Evolutionary conservation across 1,140 invertebrate species (phyloP), one percentile per base, ranked within the genome.

Genomic region (Drosophila athabasca): DNA sequence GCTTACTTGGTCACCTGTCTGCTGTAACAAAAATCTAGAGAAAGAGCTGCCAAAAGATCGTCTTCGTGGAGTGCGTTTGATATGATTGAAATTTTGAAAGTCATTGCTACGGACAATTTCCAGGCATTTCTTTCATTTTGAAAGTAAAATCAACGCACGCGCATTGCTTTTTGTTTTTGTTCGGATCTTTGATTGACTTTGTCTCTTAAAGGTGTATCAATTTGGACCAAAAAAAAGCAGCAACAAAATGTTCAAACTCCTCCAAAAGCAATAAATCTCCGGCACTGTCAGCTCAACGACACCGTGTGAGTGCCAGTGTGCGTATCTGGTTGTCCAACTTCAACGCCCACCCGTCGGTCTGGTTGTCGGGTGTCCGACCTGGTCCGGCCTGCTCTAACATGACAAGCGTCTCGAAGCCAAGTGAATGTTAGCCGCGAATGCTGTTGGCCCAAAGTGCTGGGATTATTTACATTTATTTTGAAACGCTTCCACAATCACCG

Each of bases 241-340:
- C 44, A 50, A 39, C 62, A 62, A 73, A 55, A 62, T 74, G 31
- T 57, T 43, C 45, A 41, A 55, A 74, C 67, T 51, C 54, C 55
- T 49, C 39, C 17, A 19, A 19, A 44, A 55, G 66, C 49, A 55
- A 80, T 80, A 79, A 79, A 79, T 79, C 70, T 55, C 45, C 11
- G 53, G 55, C 43, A 75, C 55, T 59, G 65, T 70, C 77, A 79
- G 49, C 45, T 58, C 39, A 53, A 53, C 67, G 75, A 77, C 67
- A 66, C 57, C 52, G 62, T 57, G 39, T 57, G 64, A 58, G 39
- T 59, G 60, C 22, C 31, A 64, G 54, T 60, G 61, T 70, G 69
- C 72, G 71, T 74, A 74, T 74, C 71, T 59, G 35, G 71, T 66
- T 62, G 62, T 62, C 72, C 72, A 65, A 73, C 44, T 60, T 61